Conservation (phyloP, 1,140 invertebrate species). For the Augochlora pura region DNA sequence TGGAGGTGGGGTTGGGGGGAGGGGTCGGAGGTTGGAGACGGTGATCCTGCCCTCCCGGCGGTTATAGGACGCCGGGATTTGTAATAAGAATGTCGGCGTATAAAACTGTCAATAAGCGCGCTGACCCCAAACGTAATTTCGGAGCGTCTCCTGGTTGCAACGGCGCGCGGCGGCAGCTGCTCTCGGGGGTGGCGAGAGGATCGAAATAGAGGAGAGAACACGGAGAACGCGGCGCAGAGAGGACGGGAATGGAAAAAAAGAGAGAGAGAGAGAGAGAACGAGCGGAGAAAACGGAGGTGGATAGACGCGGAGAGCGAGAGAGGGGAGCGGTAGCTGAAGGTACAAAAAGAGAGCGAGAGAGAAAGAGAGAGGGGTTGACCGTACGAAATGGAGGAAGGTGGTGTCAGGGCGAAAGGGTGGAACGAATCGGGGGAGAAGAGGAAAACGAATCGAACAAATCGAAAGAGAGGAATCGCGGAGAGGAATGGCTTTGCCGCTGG, state of each 20-base stretch:
- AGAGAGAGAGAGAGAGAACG: slow-evolving; percentile 14
- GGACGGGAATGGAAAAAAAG: slow-evolving; percentile 9
- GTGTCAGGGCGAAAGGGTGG: slow-evolving; percentile 18
- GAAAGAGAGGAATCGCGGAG: slow-evolving; percentile 46
- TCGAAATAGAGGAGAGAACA: slow-evolving; percentile 10
- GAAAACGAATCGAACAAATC: slow-evolving; percentile 49
- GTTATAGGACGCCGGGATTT: slow-evolving; percentile 62
- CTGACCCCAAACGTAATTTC: slow-evolving; percentile 70
- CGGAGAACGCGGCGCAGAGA: slow-evolving; percentile 11
- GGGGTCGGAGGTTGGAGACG: not conserved
- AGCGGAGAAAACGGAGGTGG: not conserved
- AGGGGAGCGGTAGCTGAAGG: slow-evolving; percentile 8
- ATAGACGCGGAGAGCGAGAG: no score
- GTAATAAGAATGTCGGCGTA: slow-evolving; percentile 69
- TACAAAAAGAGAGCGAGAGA: slow-evolving; percentile 32
- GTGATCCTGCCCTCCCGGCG: slow-evolving; percentile 24
- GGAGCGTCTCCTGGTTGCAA: slow-evolving; percentile 53
- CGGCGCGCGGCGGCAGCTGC: slow-evolving; percentile 26
- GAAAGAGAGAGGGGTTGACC: slow-evolving; percentile 18
- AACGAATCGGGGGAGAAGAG: slow-evolving; percentile 52
- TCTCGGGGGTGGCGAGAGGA: not conserved
- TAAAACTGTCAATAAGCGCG: slow-evolving; percentile 72
- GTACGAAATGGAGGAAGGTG: slow-evolving; percentile 30
- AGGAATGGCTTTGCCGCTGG: not conserved
- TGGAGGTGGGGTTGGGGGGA: not conserved